Percentiles rank a stretch among this genome's conserved stretches.
Conservation (phyloP, 2,888 invertebrate species). For the Calameuta pallipes region DNA sequence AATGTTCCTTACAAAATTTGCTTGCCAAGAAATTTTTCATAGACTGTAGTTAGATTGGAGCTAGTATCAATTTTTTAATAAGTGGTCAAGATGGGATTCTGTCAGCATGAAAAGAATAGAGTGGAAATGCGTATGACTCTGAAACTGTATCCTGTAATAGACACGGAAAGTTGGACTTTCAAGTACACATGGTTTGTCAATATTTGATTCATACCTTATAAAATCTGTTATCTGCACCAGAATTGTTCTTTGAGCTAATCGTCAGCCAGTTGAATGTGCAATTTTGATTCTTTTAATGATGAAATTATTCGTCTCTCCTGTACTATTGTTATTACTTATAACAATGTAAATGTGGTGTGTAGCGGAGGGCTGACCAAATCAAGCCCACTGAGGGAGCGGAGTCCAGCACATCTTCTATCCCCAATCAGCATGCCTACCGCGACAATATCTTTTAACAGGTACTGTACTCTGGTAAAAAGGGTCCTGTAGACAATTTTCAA, state of each 20-base stretch:
- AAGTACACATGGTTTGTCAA: slow-evolving; percentile 22
- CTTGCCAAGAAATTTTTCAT: neutral
- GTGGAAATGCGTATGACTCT: slow-evolving; percentile 12
- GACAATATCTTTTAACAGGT: slow-evolving; percentile 72
- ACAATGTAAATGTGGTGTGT: slow-evolving; percentile 51
- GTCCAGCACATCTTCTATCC: slow-evolving; percentile 68
- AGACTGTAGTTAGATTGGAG: neutral
- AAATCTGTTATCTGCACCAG: neutral
- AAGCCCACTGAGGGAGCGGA: slow-evolving; percentile 61
- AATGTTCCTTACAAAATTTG: neutral
- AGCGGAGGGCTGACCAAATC: slow-evolving; percentile 61
- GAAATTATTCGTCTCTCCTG: neutral
- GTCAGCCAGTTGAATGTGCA: neutral
- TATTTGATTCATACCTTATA: neutral
- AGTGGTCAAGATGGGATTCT: slow-evolving; percentile 3
- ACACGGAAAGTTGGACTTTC: slow-evolving; percentile 20
- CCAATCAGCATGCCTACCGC: slow-evolving; percentile 73
- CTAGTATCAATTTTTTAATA: neutral
- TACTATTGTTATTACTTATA: slow-evolving; percentile 21
- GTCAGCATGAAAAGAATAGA: slow-evolving; percentile 1
- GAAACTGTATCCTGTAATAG: slow-evolving; percentile 14
- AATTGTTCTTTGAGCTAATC: neutral
- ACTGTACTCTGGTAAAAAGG: slow-evolving; percentile 42
- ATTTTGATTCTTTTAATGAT: slow-evolving; percentile 10
- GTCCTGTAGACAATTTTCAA: neutral